Base-by-base conservation (phyloP, 2,797 vertebrate species). In the Nannoperca australis region DNA sequence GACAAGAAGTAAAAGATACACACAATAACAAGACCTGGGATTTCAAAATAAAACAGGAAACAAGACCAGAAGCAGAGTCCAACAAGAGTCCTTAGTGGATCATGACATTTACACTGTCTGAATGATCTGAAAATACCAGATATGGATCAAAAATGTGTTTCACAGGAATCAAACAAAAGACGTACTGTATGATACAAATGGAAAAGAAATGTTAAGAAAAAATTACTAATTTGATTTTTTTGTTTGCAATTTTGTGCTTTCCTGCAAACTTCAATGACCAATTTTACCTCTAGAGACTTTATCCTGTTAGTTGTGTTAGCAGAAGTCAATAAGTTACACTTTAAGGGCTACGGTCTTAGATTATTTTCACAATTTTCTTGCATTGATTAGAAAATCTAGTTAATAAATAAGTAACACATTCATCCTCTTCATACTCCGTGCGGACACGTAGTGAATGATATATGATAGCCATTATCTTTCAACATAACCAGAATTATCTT, bases 401-500 rank as follows among this genome's bases (percentile, higher is more conserved):
- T 20, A 9, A 20, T 27, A 49, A 27, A 27, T 27, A 27, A 27
- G 24, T 27, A 27, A 18, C 20, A 40, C 32, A 47, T 76, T 71
- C n/a, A 58, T 40, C 36, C 24, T 54, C 44, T 27, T 63, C 27
- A 27, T 36, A 15, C 68, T 78, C n/a, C n/a, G n/a, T n/a, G n/a
- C n/a, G n/a, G 51, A 76, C 60, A 63, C 14, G 11, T 51, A 65
- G 54, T 67, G 30, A 74, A 40, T n/a, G n/a, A n/a, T n/a, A n/a
- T n/a, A 66, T 61, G 72, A 86, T 84, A 84, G 58, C 55, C 3
- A 61, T 89, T 82, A 90, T 92, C 87, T 85, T 83, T 53, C 56
- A 63, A 49, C 54, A 27, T 55, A 82, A 88, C 82, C 79, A 83
- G 81, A 86, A 78, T 5, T n/a, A 83, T 85, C 81, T 81, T 82